These are phyloP conservation scores for Agonopterix subpropinquella DNA, from an alignment of 2,888 invertebrate genomes.

Conservation along the genomic window DNA sequence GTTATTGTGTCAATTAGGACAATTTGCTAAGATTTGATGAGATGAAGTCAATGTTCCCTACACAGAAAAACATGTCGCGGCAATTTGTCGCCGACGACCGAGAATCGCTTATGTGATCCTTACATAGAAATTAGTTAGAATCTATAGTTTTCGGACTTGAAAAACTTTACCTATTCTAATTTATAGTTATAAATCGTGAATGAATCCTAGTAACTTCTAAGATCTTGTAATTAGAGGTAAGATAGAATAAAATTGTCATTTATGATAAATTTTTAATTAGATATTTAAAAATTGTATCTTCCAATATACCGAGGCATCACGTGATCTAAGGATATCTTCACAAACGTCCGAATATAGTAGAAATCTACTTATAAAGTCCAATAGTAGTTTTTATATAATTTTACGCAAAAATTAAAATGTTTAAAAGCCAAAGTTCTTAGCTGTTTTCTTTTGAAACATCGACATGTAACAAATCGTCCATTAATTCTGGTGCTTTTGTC, in stretches of 20 bases:
- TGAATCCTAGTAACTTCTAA: conserved; percentile 65
- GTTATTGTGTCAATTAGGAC: neutral
- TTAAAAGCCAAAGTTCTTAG: conserved; percentile 42
- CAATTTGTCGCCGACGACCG: neutral
- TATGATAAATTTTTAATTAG: conserved; percentile 23
- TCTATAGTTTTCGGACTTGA: neutral
- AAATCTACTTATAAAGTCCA: conserved; percentile 14
- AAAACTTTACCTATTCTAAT: conserved; percentile 15
- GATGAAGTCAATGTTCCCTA: neutral
- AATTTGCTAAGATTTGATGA: neutral
- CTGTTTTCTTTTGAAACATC: neutral
- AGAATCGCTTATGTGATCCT: too few species aligned
- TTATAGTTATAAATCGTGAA: conserved; percentile 56
- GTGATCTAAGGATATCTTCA: conserved; percentile 15
- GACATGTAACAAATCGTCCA: neutral
- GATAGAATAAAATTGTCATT: conserved; percentile 23
- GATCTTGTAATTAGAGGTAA: conserved; percentile 40
- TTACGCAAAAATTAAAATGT: conserved; percentile 19
- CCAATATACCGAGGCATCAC: conserved; percentile 41
- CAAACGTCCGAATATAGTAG: conserved; percentile 32
- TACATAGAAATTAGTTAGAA: too few species aligned
- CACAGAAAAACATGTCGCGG: neutral
- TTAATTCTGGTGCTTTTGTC: conserved; percentile 34
- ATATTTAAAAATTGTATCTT: conserved; percentile 15
- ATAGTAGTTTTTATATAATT: conserved; percentile 24